Evolutionary conservation across 2,888 invertebrate species (phyloP).

Genomic region (Bellardia bayeri): DNA sequence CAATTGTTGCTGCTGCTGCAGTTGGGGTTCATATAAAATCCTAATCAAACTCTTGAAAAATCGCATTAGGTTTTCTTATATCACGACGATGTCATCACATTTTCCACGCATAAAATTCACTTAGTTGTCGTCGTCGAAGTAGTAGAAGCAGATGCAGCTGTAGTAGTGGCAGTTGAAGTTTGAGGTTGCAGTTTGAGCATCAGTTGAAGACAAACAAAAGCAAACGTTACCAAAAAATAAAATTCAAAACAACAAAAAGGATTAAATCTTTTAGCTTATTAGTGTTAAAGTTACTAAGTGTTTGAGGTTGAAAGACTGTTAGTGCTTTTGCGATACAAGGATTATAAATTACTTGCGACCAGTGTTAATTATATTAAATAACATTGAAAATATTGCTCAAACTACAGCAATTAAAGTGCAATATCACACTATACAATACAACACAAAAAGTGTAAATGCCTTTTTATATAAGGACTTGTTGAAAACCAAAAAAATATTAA

Average conservation of each 20-base stretch:
- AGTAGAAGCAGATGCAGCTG: constrained; percentile 38
- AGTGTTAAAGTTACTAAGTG: not conserved
- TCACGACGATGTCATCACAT: constrained; percentile 82
- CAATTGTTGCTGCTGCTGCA: constrained; percentile 36
- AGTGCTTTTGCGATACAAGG: not conserved
- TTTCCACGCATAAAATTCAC: constrained; percentile 75
- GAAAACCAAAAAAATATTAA: constrained; percentile 6
- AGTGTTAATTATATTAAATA: not conserved
- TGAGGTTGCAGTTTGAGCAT: constrained; percentile 9
- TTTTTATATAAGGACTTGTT: not conserved
- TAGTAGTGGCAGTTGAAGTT: constrained; percentile 30
- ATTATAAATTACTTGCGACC: constrained; percentile 9
- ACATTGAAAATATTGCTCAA: constrained; percentile 3
- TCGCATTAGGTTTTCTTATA: constrained; percentile 84
- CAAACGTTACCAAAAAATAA: constrained; percentile 32
- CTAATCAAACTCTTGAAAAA: constrained; percentile 81
- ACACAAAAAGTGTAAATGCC: constrained; percentile 14
- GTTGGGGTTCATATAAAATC: constrained; percentile 82
- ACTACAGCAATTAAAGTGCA: constrained; percentile 10
- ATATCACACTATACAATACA: constrained; percentile 26
- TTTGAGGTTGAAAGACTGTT: not conserved
- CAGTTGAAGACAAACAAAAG: not conserved
- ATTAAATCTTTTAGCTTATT: constrained; percentile 11
- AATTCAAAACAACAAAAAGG: constrained; percentile 16
- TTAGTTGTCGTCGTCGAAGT: constrained; percentile 57